Base-by-base conservation (phyloP, 2,113 vertebrate species). In the Neoarius graeffei region DNA sequence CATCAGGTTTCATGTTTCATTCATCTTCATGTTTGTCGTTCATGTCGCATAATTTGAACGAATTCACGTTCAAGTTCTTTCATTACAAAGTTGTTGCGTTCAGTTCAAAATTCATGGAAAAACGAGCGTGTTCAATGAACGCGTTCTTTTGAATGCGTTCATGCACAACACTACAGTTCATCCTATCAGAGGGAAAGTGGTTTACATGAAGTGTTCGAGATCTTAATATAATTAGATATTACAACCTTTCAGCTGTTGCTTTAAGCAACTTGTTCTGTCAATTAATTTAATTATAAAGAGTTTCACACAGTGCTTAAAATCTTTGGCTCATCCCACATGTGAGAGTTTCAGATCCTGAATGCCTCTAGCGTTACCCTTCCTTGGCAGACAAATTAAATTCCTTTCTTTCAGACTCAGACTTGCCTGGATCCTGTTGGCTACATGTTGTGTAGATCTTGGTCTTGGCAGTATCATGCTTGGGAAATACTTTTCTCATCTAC, bases 381-480 rank as follows among this genome's bases (percentile, higher is more conserved):
- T 74, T 42, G 56, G 84, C 71, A 90, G 79, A 85, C 67, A 83
- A 56, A 35, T 60, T 48, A 30, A 85, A 82, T 86, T 73, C 17
- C 66, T 57, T 50, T 57, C 48, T 27, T 74, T 76, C 77, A 79
- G 35, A 87, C 52, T 81, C 56, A 87, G 90, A 90, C 88, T 87
- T 87, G 88, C 79, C 73, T 73, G 83, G 62, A 87, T 89, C 79
- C 42, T 87, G 90, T 83, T 85, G 50, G 60, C 59, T 71, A 59
- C 50, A 50, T 50, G 62, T 35, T 19, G 89, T 54, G 86, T 23
- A 64, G 54, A 64, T 64, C 30, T 30, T 62, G 30, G 74, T 87
- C 13, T 81, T 85, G 82, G 81, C 57, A 59, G 82, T 62, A 85
- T 14, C 7, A 25, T 54, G n/a, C 67, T 81, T 67, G 42, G 52